Evolutionary conservation across 2,113 vertebrate species (phyloP).

Genomic region (Heliornis fulica): DNA sequence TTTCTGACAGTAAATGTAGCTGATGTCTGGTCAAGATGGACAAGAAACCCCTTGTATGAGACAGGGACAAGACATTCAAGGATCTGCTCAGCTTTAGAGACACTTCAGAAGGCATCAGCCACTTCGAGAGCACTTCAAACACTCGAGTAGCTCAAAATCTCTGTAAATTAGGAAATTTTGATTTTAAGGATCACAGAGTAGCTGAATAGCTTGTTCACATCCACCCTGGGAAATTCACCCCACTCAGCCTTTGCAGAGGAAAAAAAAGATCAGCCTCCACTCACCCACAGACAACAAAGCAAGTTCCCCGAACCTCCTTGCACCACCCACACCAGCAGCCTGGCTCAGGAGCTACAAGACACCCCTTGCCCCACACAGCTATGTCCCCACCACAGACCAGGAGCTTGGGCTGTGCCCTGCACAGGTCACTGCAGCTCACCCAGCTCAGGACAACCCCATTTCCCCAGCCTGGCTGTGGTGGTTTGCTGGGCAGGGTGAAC

Average conservation of each 20-base stretch:
- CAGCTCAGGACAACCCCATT: not conserved
- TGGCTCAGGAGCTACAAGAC: not conserved
- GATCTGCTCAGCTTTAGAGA: not conserved
- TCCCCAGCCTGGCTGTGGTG: not conserved
- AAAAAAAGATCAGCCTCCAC: not conserved
- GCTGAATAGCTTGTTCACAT: not conserved
- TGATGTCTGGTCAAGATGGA: not conserved
- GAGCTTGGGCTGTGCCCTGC: not conserved
- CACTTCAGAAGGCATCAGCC: not conserved
- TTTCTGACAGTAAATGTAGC: not conserved
- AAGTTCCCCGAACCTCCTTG: not conserved
- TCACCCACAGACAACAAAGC: not conserved
- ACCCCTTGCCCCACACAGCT: not conserved
- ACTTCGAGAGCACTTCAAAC: not conserved
- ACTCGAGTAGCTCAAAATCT: not conserved
- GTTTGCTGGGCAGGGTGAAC: not conserved
- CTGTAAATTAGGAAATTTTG: not conserved
- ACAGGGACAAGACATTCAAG: not conserved
- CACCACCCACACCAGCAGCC: fast-evolving
- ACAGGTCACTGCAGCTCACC: too few relatives aligned
- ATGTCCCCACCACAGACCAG: not conserved
- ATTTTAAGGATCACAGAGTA: not conserved
- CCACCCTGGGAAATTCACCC: not conserved
- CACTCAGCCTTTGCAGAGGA: not conserved
- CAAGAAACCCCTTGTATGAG: not conserved